phyloP scores from a whole-genome alignment of 2,888 invertebrate species.

The Athetis lepigone region DNA sequence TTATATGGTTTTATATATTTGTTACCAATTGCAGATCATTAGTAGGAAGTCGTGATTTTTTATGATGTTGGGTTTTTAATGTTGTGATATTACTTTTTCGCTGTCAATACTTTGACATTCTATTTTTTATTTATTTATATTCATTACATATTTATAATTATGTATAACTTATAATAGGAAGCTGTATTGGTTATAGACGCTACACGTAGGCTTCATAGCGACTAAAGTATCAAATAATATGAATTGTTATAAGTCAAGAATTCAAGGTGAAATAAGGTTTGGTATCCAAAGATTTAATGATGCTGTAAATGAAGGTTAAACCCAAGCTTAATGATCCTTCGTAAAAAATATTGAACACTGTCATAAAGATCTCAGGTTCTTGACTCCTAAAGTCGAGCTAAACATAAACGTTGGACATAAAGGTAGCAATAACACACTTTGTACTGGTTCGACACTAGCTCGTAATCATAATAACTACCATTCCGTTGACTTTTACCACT shows the following conservation, averaged over 20 bases:
- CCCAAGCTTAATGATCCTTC: constrained; percentile 25
- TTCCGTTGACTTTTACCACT: constrained; percentile 55
- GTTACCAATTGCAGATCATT: constrained; percentile 30
- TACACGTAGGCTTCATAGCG: too few relatives aligned
- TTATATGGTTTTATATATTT: constrained; percentile 21
- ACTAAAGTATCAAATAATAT: background rate
- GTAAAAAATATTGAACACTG: constrained; percentile 29
- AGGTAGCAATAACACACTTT: constrained; percentile 47
- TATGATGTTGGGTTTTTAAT: constrained; percentile 16
- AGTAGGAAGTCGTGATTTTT: constrained; percentile 16
- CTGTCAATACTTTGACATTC: constrained; percentile 9
- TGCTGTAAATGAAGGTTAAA: constrained; percentile 19
- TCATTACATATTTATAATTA: background rate
- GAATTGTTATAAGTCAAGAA: background rate
- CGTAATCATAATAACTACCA: constrained; percentile 55
- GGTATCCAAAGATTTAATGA: constrained; percentile 1
- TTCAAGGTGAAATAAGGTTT: background rate
- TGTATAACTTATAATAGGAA: background rate
- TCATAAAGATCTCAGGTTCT: constrained; percentile 39
- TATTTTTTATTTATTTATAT: constrained; percentile 5
- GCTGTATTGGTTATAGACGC: too few relatives aligned
- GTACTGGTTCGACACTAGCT: constrained; percentile 34
- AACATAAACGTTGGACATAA: constrained; percentile 31
- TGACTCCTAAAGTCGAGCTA: constrained; percentile 20
- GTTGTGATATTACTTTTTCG: too few relatives aligned